Evolutionary conservation across 2,113 vertebrate genomes (phyloP).

Genomic region (Dermatemys mawii): DNA sequence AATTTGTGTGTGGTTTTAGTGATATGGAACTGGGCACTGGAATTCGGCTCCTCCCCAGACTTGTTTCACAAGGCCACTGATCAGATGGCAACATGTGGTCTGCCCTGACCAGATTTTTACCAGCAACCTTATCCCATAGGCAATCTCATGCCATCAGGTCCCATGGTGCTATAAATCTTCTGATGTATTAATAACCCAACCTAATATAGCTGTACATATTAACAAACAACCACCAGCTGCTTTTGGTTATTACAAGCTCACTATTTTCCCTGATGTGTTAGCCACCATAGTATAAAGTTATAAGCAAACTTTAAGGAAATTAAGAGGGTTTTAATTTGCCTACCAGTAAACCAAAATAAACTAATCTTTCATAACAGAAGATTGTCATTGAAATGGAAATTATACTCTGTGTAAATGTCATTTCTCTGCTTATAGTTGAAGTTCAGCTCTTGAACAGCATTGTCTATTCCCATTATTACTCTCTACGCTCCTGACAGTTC

Average conservation of each 20-base stretch:
- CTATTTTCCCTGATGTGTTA: conserved; percentile 32
- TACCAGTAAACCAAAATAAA: conserved; percentile 46
- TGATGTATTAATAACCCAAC: conserved; percentile 63
- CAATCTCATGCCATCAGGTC: conserved; percentile 29
- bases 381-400: conserved; percentile 58
- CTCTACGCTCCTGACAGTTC: conserved; percentile 51
- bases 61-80: neutral
- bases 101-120: neutral
- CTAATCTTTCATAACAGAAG: conserved; percentile 50
- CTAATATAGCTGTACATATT: conserved; percentile 63
- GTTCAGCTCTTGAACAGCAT: conserved; percentile 54
- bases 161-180: conserved; percentile 37
- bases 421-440: conserved; percentile 55
- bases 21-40: rapidly evolving
- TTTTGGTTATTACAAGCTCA: conserved; percentile 51
- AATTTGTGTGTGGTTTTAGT: neutral
- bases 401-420: conserved; percentile 62
- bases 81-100: neutral
- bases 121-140: neutral
- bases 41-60: rapidly evolving
- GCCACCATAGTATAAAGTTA: neutral
- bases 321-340: conserved; percentile 1
- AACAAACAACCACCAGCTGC: conserved; percentile 63
- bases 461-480: conserved; percentile 52
- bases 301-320: conserved; percentile 34